Conservation (phyloP, 2,113 vertebrate species). For the Urocitellus parryii region DNA sequence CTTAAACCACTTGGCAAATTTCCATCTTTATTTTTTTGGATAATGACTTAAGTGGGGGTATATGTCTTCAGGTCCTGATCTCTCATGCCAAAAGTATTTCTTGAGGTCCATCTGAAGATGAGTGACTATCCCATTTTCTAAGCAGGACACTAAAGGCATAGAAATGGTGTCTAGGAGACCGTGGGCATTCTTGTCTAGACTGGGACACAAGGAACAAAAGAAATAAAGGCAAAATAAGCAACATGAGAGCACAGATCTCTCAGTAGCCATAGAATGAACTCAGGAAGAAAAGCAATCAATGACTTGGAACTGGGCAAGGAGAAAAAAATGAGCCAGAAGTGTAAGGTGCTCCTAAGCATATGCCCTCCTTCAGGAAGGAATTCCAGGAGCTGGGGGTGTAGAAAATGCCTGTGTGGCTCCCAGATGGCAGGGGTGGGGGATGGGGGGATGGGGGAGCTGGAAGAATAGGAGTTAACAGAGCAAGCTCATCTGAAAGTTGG, state of each 20-base stretch:
- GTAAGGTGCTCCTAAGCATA: conserved; percentile 16
- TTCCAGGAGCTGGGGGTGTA: conserved; percentile 5
- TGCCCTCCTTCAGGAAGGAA: neutral
- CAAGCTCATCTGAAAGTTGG: conserved; percentile 70
- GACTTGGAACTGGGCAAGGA: conserved; percentile 61
- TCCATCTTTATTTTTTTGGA: neutral
- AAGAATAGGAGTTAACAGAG: conserved; percentile 47
- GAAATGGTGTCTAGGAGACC: conserved; percentile 37
- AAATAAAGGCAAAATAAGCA: conserved; percentile 37
- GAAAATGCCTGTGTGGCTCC: conserved; percentile 38
- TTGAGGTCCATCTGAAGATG: conserved; percentile 45
- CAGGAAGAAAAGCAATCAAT: conserved; percentile 61
- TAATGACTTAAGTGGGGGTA: neutral
- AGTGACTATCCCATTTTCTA: neutral
- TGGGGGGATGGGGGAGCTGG: neutral
- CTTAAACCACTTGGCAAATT: conserved; percentile 53
- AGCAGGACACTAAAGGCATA: neutral
- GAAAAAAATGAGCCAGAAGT: conserved; percentile 59
- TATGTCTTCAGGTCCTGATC: neutral
- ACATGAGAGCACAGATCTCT: conserved; percentile 48
- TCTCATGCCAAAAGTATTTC: conserved; percentile 10
- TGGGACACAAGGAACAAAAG: conserved; percentile 36
- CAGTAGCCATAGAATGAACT: conserved; percentile 65
- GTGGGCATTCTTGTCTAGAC: neutral
- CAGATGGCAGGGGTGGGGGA: conserved; percentile 16